Conservation (phyloP, 2,113 vertebrate genomes). For the Grus americana region DNA sequence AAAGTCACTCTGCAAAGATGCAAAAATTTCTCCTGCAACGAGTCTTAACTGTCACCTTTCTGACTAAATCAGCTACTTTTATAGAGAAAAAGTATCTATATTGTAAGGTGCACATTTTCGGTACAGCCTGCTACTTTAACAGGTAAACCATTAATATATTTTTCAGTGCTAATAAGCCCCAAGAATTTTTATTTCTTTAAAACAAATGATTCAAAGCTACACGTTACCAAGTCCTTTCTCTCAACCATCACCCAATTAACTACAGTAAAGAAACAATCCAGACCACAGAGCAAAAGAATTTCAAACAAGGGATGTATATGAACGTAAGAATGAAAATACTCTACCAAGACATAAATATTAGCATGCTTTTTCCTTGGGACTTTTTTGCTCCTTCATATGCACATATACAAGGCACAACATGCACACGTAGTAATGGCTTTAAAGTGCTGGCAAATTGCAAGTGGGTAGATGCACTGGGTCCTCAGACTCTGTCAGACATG, state of each 20-base stretch:
- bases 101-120: conserved; percentile 25
- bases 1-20: conserved; percentile 76
- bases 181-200: conserved; percentile 2
- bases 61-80: conserved; percentile 80
- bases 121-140: conserved; percentile 46
- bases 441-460: conserved; percentile 14
- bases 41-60: conserved; percentile 83
- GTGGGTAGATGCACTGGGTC: background rate
- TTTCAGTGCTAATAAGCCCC: conserved; percentile 36
- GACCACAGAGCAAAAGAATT: background rate
- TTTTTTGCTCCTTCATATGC: background rate
- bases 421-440: background rate
- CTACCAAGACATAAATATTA: background rate
- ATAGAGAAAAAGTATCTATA: conserved; percentile 44
- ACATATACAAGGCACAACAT: background rate
- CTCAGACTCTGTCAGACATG: background rate
- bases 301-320: background rate
- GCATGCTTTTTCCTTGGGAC: background rate
- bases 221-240: background rate
- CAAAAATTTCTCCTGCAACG: conserved; percentile 76
- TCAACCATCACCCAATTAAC: conserved; percentile 13
- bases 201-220: background rate
- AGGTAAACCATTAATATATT: conserved; percentile 48
- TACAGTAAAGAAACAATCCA: background rate
- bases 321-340: background rate